phyloP scores from a whole-genome alignment of 2,888 invertebrate genomes.

The Herminia tarsipennalis region DNA sequence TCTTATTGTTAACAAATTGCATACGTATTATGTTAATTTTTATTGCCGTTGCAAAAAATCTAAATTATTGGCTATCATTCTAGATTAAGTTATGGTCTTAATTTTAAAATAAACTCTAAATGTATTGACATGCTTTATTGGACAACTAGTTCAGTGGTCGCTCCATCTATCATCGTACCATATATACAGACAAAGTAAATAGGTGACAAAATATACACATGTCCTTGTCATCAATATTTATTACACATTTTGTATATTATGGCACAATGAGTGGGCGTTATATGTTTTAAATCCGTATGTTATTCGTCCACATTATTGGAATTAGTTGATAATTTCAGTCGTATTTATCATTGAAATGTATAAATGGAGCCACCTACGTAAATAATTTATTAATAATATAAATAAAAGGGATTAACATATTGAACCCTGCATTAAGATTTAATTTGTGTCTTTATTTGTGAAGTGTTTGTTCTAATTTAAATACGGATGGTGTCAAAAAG shows the following conservation, averaged over 20 bases:
- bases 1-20: no score
- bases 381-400: neutral
- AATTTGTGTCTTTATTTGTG: neutral
- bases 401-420: neutral
- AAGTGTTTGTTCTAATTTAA: no score
- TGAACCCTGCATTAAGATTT: neutral
- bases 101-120: conserved; percentile 9
- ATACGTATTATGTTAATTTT: no score
- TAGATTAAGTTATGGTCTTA: no score
- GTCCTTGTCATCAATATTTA: conserved; percentile 35
- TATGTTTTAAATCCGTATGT: conserved; percentile 17
- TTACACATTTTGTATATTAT: conserved; percentile 36
- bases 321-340: conserved; percentile 16
- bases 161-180: conserved; percentile 8
- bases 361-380: neutral
- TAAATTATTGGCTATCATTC: no score
- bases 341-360: conserved; percentile 10
- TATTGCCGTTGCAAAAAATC: no score
- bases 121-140: conserved; percentile 13
- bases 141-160: conserved; percentile 12
- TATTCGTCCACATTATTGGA: conserved; percentile 22
- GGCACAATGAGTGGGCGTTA: conserved; percentile 24
- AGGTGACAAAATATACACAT: conserved; percentile 34
- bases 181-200: conserved; percentile 11
- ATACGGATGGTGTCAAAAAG: no score